These are phyloP conservation scores for Archivesica marissinica DNA, from an alignment of 1,140 invertebrate genomes.

Conservation along the genomic window DNA sequence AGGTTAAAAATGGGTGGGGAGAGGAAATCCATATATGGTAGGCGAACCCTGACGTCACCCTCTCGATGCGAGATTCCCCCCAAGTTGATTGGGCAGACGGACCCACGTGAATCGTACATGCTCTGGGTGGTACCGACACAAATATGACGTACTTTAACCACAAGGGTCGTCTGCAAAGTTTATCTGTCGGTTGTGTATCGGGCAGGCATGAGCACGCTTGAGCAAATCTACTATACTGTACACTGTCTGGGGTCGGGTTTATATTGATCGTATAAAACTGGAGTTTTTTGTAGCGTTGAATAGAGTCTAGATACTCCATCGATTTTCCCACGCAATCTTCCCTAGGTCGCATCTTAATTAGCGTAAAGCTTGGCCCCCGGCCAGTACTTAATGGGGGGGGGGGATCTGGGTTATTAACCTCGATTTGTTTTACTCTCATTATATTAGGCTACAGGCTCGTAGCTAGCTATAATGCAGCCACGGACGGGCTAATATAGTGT, in stretches of 20 bases:
- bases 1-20: constrained; percentile 73
- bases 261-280: background rate
- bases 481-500: too few species aligned
- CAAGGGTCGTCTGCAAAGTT: constrained; percentile 63
- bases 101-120: constrained; percentile 75
- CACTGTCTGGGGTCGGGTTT: background rate
- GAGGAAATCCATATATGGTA: constrained; percentile 74
- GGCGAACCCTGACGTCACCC: constrained; percentile 65
- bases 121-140: constrained; percentile 70
- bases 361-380: background rate
- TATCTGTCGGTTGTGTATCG: background rate
- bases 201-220: constrained; percentile 41
- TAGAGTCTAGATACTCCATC: background rate
- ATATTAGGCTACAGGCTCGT: too few species aligned
- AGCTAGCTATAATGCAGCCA: too few species aligned
- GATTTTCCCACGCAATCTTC: constrained; percentile 18
- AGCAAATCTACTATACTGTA: background rate
- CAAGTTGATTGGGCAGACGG: constrained; percentile 71
- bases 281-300: background rate
- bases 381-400: too few species aligned
- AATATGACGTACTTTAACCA: constrained; percentile 70
- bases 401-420: too few species aligned
- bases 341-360: background rate
- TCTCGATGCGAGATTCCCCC: constrained; percentile 68
- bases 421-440: too few species aligned